Base-by-base conservation (phyloP, 2,888 invertebrate genomes). In the Pollenia amentaria region DNA sequence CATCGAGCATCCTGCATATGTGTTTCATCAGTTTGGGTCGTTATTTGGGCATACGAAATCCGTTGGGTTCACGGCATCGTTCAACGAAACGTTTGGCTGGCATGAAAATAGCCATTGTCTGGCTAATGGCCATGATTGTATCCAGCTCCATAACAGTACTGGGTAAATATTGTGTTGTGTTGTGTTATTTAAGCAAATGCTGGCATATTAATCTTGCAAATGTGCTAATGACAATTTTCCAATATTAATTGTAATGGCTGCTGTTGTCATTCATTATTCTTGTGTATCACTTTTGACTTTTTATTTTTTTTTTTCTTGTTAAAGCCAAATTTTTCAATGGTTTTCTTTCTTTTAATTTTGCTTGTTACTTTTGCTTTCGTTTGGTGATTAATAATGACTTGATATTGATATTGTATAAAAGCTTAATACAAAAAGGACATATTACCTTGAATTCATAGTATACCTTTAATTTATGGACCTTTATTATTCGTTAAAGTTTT, bases 1-100 rank as follows among this genome's bases (percentile, higher is more conserved):
- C 98, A 0, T 97, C 98, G 8, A 98, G 98, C 92, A 99, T 99
- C 92, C 96, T 98, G 95, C 99, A 99, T 94, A 97, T 99, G 95
- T 98, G 98, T 91, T 97, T 97, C 93, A 97, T 97, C 90, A 97
- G 97, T 73, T 93, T 97, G 84, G 97, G 97, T 89, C 95, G 98
- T 88, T 98, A 97, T 93, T 94, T 98, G 90, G 98, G 98, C 84
- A 97, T 98, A 91, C 95, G 98, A 73, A 97, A 97, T 93, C 99
- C 99, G 0, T 94, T 99, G 92, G 97, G 96, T 91, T 97, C 97
- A 67, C 94, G 97, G 4, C 97, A 97, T 92, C 96, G 96, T 90
- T 96, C 97, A 79, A 97, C 98, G 6, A 97, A 97, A 91, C 95
- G 96, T 62, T 95, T 97, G 88, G 97, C 97, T 14, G 95, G 96